Evolutionary conservation across 2,888 invertebrate genomes (phyloP).

Genomic region (Chrysopilus asiliformis): DNA sequence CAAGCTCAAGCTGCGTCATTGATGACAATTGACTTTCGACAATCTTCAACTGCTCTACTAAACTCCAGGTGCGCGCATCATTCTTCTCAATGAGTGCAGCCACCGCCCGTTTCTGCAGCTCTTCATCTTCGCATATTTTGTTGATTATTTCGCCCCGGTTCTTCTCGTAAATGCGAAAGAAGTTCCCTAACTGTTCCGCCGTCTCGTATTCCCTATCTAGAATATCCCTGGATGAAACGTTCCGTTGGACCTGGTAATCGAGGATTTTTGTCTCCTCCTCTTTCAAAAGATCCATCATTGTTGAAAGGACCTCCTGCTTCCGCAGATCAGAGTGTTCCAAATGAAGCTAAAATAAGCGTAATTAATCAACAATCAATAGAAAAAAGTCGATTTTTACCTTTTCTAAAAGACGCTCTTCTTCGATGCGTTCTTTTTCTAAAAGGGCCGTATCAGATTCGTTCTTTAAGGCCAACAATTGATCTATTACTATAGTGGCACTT

Average conservation of each 20-base stretch:
- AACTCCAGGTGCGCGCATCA: slow-evolving; percentile 61
- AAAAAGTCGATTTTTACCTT: slow-evolving; percentile 25
- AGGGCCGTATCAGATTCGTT: slow-evolving; percentile 47
- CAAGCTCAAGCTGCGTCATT: slow-evolving; percentile 58
- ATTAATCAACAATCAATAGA: slow-evolving; percentile 27
- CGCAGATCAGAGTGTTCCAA: slow-evolving; percentile 39
- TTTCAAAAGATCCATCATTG: slow-evolving; percentile 55
- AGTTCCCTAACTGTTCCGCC: slow-evolving; percentile 43
- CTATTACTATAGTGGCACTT: slow-evolving; percentile 50
- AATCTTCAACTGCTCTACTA: slow-evolving; percentile 59
- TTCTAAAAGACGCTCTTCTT: slow-evolving; percentile 51
- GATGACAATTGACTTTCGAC: slow-evolving; percentile 58
- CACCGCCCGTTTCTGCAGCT: slow-evolving; percentile 58
- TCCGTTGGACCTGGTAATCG: slow-evolving; percentile 45
- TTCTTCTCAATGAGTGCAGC: slow-evolving; percentile 56
- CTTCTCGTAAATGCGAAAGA: slow-evolving; percentile 48
- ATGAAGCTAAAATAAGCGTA: slow-evolving; percentile 20
- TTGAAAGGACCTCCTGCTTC: slow-evolving; percentile 53
- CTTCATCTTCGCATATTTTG: slow-evolving; percentile 51
- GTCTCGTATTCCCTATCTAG: slow-evolving; percentile 52
- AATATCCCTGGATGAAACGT: slow-evolving; percentile 44
- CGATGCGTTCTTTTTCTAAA: slow-evolving; percentile 50
- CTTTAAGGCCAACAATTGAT: slow-evolving; percentile 47
- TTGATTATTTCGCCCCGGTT: slow-evolving; percentile 45
- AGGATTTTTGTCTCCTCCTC: slow-evolving; percentile 50